Evolutionary conservation across 2,888 invertebrate genomes (phyloP).

Genomic region (Mythimna lalbum): DNA sequence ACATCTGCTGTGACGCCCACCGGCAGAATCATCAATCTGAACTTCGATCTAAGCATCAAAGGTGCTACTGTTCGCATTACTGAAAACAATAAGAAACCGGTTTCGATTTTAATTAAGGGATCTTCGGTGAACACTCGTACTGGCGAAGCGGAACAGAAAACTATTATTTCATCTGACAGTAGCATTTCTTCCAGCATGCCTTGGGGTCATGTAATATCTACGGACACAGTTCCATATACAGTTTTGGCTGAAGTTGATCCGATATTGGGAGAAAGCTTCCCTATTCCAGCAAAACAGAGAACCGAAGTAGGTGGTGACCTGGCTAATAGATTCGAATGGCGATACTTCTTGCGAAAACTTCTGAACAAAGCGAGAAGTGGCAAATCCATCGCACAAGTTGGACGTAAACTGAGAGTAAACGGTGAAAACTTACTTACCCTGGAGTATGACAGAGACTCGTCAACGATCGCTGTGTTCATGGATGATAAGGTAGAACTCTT

Average conservation of each 20-base stretch:
- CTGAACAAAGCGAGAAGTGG: constrained; percentile 91
- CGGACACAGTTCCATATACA: constrained; percentile 97
- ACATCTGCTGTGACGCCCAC: constrained; percentile 98
- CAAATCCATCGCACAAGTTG: constrained; percentile 95
- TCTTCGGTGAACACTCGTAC: constrained; percentile 95
- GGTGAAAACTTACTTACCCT: constrained; percentile 97
- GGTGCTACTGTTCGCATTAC: constrained; percentile 97
- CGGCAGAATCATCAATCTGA: constrained; percentile 97
- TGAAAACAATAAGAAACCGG: constrained; percentile 95
- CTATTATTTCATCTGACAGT: constrained; percentile 95
- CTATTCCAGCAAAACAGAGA: constrained; percentile 97
- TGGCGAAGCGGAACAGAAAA: constrained; percentile 95
- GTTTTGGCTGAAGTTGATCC: constrained; percentile 97
- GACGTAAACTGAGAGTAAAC: constrained; percentile 96
- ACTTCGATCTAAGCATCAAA: constrained; percentile 97
- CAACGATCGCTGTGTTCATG: constrained; percentile 96
- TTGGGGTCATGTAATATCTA: constrained; percentile 96
- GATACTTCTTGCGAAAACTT: constrained; percentile 96
- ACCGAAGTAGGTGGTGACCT: constrained; percentile 97
- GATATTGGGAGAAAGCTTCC: constrained; percentile 96
- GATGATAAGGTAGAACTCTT: constrained; percentile 96
- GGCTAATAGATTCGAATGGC: constrained; percentile 98
- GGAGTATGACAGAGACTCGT: constrained; percentile 97
- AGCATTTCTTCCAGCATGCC: constrained; percentile 95
- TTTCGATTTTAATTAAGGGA: constrained; percentile 96